Conservation (phyloP, 2,113 vertebrate genomes). For the Meles meles region DNA sequence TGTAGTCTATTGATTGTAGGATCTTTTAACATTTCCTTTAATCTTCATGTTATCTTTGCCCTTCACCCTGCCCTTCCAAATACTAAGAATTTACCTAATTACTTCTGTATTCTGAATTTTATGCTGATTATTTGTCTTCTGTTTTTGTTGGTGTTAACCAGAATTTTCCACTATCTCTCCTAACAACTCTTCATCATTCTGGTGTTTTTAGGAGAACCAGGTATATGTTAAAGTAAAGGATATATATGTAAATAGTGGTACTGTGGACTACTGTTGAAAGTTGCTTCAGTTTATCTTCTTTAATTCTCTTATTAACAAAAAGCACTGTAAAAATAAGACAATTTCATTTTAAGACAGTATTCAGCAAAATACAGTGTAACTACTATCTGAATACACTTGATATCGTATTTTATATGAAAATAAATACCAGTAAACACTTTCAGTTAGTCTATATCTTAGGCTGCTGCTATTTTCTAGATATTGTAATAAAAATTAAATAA, state of each 20-base stretch:
- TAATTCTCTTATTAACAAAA: not conserved
- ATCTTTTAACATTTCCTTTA: not conserved
- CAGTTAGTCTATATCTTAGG: not conserved
- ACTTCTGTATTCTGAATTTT: not conserved
- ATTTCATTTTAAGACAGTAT: not conserved
- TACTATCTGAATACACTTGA: not conserved
- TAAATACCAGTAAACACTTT: not conserved
- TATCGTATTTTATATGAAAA: not conserved
- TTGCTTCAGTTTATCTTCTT: not conserved
- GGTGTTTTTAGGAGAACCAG: not conserved
- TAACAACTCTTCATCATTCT: not conserved
- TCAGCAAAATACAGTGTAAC: not conserved
- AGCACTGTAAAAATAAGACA: not conserved
- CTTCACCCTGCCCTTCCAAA: accelerated
- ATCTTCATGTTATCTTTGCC: not conserved
- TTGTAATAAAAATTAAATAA: not conserved
- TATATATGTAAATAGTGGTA: not conserved
- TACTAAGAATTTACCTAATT: not conserved
- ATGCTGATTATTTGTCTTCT: not conserved
- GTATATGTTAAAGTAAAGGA: not conserved
- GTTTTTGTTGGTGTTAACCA: not conserved
- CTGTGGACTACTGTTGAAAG: not conserved
- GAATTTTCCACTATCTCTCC: not conserved
- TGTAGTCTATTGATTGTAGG: not conserved
- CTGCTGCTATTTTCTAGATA: not conserved